These are phyloP conservation scores for Phylloscopus collybita DNA, from an alignment of 2,797 vertebrate genomes.

Conservation along the genomic window DNA sequence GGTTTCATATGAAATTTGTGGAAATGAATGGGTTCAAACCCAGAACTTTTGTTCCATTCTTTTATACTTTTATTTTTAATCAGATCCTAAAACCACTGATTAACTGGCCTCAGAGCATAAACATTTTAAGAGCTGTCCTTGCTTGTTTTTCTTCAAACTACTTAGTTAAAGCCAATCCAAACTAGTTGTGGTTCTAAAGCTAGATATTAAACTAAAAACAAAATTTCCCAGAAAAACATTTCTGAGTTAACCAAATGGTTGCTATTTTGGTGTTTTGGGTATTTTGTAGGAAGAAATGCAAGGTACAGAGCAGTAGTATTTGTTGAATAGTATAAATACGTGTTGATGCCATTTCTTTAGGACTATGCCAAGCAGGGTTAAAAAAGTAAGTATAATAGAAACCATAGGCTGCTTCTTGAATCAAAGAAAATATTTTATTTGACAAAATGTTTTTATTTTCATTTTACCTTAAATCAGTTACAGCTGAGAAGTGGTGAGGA, in stretches of 20 bases:
- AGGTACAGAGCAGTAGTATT: neutral
- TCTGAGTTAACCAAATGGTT: neutral
- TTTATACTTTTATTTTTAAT: neutral
- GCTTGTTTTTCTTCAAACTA: neutral
- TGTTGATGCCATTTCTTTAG: neutral
- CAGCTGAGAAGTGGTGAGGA: neutral
- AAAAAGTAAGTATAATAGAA: slow-evolving; percentile 20
- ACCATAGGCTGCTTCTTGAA: neutral
- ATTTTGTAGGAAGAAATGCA: neutral
- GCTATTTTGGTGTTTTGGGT: neutral
- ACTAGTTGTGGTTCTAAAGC: neutral
- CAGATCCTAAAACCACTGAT: neutral
- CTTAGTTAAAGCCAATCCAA: neutral
- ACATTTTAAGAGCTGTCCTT: neutral
- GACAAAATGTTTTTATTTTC: slow-evolving; percentile 21
- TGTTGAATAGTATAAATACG: neutral
- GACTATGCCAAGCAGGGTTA: neutral
- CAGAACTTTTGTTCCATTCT: neutral
- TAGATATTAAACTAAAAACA: neutral
- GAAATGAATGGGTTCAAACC: neutral
- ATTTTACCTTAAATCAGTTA: neutral
- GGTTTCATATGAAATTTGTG: neutral
- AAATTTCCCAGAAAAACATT: neutral
- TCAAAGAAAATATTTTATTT: neutral
- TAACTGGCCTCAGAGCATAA: neutral